Evolutionary conservation across 1,140 invertebrate genomes (phyloP).

Genomic region (Cydia amplana): DNA sequence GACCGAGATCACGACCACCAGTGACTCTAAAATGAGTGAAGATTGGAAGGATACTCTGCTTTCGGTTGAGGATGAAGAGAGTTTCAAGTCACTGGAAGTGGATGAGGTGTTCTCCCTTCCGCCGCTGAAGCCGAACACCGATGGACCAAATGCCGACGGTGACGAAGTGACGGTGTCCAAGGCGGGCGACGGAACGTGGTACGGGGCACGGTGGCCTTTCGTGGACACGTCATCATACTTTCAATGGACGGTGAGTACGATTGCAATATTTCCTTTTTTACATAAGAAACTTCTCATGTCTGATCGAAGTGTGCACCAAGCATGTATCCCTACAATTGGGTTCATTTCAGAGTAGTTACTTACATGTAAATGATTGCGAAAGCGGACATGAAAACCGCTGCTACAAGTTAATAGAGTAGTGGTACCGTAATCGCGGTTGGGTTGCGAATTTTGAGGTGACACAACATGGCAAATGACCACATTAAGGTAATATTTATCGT

Average conservation of each 20-base stretch:
- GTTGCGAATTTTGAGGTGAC: conserved; percentile 5
- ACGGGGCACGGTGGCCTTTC: conserved; percentile 81
- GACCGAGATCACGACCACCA: conserved; percentile 50
- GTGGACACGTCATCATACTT: conserved; percentile 83
- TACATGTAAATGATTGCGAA: conserved; percentile 47
- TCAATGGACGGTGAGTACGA: conserved; percentile 82
- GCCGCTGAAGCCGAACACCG: conserved; percentile 58
- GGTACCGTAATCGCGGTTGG: background rate
- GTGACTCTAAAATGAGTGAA: conserved; percentile 58
- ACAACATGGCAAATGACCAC: background rate
- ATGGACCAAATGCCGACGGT: conserved; percentile 50
- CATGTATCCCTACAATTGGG: background rate
- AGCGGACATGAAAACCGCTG: conserved; percentile 37
- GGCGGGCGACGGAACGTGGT: conserved; percentile 59
- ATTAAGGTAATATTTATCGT: background rate
- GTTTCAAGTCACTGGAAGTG: conserved; percentile 72
- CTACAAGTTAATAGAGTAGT: conserved; percentile 35
- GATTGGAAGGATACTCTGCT: conserved; percentile 69
- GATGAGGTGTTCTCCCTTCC: conserved; percentile 73
- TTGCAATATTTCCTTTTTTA: conserved; percentile 41
- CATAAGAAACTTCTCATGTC: conserved; percentile 36
- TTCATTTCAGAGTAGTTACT: conserved; percentile 36
- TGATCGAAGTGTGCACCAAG: conserved; percentile 18
- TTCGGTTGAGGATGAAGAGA: conserved; percentile 72
- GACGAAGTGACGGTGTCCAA: conserved; percentile 75